phyloP scores from a whole-genome alignment of 2,113 vertebrate genomes.

The Cichladusa arquata region DNA sequence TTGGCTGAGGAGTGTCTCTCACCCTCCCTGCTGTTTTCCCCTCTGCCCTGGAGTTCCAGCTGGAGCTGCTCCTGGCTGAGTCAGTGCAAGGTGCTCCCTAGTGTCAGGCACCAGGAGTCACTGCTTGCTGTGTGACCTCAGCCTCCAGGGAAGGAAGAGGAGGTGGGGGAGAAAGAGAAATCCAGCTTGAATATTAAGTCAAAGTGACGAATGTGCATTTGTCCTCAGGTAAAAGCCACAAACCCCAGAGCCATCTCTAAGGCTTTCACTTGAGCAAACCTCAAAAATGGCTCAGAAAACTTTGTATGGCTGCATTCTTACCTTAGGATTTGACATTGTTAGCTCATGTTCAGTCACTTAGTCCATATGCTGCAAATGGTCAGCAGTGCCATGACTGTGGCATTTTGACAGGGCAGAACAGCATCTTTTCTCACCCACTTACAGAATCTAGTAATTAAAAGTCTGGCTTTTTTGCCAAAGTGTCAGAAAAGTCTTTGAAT shows the following conservation, averaged over 20 bases:
- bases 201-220: background rate
- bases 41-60: background rate
- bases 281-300: background rate
- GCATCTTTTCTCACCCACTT: background rate
- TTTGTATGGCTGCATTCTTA: background rate
- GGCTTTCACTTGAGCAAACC: background rate
- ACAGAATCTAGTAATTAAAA: background rate
- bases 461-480: background rate
- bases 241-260: background rate
- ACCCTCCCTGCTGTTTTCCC: background rate
- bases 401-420: background rate
- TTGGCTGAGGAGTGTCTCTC: background rate
- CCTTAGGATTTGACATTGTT: background rate
- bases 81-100: background rate
- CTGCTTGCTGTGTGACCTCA: slow-evolving; percentile 23
- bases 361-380: background rate
- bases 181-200: background rate
- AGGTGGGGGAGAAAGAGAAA: background rate
- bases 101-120: slow-evolving; percentile 4
- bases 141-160: background rate
- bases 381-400: background rate
- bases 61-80: background rate
- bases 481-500: background rate
- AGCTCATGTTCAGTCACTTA: background rate
- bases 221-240: background rate